Percentiles rank a stretch among this genome's conserved stretches.
Evolutionary conservation across 2,797 vertebrate genomes (phyloP).

Genomic region (Corythornis leucogaster): DNA sequence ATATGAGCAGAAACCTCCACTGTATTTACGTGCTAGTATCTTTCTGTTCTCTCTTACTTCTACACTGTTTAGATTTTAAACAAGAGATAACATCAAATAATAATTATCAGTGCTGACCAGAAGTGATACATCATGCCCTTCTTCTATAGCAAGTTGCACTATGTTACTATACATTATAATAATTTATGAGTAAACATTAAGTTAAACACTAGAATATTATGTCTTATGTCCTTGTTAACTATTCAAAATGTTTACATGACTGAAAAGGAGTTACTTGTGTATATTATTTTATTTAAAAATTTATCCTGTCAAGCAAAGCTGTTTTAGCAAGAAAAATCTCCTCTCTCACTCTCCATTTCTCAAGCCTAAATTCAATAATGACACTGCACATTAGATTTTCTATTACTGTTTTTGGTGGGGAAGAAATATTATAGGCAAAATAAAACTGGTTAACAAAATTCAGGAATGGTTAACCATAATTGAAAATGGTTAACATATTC

Average conservation of each 20-base stretch:
- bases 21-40: not conserved
- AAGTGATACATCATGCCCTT: not conserved
- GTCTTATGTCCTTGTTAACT: not conserved
- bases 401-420: not conserved
- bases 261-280: not conserved
- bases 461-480: not conserved
- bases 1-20: not conserved
- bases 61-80: not conserved
- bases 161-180: not conserved
- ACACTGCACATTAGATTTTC: not conserved
- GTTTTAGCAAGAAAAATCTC: not conserved
- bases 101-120: not conserved
- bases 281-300: conserved; percentile 29
- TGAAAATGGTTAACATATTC: not conserved
- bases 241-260: conserved; percentile 21
- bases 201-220: not conserved
- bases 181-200: conserved; percentile 40
- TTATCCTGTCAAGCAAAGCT: not conserved
- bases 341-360: not conserved
- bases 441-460: not conserved
- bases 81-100: not conserved
- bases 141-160: not conserved
- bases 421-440: not conserved
- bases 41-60: not conserved
- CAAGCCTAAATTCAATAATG: not conserved